phyloP scores from a whole-genome alignment of 2,113 vertebrate genomes.

The Cavia porcellus region DNA sequence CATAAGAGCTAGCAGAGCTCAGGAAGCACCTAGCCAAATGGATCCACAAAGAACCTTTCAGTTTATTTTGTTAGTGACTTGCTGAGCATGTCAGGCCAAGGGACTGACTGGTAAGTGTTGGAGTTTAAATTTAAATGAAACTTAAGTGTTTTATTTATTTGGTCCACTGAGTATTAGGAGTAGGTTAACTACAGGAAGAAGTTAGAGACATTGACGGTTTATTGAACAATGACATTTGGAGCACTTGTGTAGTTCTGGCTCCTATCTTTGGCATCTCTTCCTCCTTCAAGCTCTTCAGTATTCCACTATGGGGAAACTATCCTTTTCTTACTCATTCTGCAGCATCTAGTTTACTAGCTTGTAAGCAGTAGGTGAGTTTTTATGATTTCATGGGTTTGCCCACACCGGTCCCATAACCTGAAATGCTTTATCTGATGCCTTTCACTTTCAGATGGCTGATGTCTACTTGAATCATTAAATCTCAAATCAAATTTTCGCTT shows the following conservation, averaged over 20 bases:
- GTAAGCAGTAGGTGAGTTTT: neutral
- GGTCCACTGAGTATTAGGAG: conserved; percentile 12
- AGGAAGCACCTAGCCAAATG: accelerated
- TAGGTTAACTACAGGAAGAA: conserved; percentile 48
- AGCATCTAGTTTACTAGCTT: neutral
- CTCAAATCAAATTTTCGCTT: neutral
- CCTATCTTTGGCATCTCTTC: neutral
- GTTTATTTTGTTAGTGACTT: neutral
- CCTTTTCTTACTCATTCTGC: neutral
- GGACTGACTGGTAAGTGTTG: conserved; percentile 11
- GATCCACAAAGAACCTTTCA: neutral
- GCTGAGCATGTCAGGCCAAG: neutral
- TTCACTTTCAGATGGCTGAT: neutral
- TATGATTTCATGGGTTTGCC: neutral
- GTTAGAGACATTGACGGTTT: conserved; percentile 43
- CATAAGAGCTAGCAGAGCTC: neutral
- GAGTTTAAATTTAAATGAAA: neutral
- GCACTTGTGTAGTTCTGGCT: neutral
- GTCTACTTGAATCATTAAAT: neutral
- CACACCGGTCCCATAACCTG: neutral
- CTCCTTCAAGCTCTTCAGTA: neutral
- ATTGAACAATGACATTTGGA: conserved; percentile 31
- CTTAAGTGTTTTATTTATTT: conserved; percentile 55
- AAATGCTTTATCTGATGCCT: neutral
- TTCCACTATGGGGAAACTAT: neutral